Evolutionary conservation across 2,797 vertebrate species (phyloP).

Genomic region (Melanotaenia parkinsoni): DNA sequence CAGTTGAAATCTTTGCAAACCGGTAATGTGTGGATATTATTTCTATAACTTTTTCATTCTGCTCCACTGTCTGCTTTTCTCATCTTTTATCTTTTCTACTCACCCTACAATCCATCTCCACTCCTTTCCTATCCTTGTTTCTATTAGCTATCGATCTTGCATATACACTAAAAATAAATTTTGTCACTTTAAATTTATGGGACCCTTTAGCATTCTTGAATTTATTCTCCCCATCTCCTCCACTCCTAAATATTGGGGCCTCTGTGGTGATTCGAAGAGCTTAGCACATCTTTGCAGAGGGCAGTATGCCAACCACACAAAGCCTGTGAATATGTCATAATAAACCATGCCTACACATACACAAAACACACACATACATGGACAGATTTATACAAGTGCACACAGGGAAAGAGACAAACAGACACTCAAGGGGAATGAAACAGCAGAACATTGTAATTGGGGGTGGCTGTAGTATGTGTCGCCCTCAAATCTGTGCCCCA

Average conservation of each 20-base stretch:
- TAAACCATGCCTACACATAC: conserved; percentile 30
- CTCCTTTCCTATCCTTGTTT: conserved; percentile 16
- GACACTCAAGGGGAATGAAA: conserved; percentile 44
- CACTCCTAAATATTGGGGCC: conserved; percentile 53
- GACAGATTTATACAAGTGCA: conserved; percentile 6
- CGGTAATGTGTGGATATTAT: conserved; percentile 12
- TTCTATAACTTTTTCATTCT: conserved; percentile 16
- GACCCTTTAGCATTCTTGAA: conserved; percentile 59
- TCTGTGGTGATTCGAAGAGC: conserved; percentile 54
- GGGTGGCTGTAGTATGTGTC: conserved; percentile 41
- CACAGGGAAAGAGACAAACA: conserved; percentile 1
- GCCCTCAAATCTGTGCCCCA: conserved; percentile 48
- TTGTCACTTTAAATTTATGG: conserved; percentile 67
- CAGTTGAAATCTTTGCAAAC: no score
- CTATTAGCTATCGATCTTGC: conserved; percentile 62
- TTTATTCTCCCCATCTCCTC: conserved; percentile 37
- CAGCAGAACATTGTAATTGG: conserved; percentile 63
- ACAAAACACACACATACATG: conserved; percentile 13
- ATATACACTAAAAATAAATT: conserved; percentile 64
- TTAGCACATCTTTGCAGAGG: conserved; percentile 47
- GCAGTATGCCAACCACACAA: conserved; percentile 63
- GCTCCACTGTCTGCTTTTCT: not conserved
- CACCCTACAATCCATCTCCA: not conserved
- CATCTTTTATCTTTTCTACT: conserved; percentile 7
- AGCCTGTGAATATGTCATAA: conserved; percentile 57